Evolutionary conservation across 2,888 invertebrate species (phyloP), one percentile per base, ranked within the genome.

Genomic region (Oscheius sp.): DNA sequence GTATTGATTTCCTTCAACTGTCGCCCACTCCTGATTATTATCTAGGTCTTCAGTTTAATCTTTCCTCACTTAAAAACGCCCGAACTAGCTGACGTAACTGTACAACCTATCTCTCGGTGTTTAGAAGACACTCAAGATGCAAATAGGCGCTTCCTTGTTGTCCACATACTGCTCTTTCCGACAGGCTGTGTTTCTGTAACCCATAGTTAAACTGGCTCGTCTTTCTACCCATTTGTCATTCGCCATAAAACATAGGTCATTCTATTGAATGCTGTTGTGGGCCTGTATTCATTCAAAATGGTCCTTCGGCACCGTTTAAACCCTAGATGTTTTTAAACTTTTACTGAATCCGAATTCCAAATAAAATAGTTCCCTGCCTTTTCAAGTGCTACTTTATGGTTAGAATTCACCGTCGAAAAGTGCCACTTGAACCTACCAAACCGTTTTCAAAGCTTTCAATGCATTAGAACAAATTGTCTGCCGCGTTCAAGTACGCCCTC

Each of bases 71-170:
- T 29, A 29, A 23, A 29, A n/a, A 58, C 3, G 3, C 5, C 35
- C 35, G 35, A 23, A 53, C 35, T 35, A 35, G 35, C 5, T 35
- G 35, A 35, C 35, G 35, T 35, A 35, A 35, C 35, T 35, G 35
- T 35, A 35, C 35, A 9, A 35, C 35, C 35, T 35, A 35, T 35
- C 35, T 35, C n/a, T 13, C 43, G 45, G 18, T 61, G 61, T 45
- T 61, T 61, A 25, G 43, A n/a, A 43, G 21, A 61, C 61, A 61
- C 61, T 61, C 21, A 7, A 45, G 43, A 6, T 27, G 61, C 66
- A 66, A 66, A 52, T 52, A 66, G 13, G 2, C 2, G 61, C 66
- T 66, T 66, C 66, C 66, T 49, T 66, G 27, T 66, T 66, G 49
- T 49, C 66, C 66, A 27, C 23, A 1, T 13, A 25, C 66, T 21